Evolutionary conservation across 2,888 invertebrate species (phyloP), one percentile per base, ranked within the genome.

Genomic region (Brachylomia viminalis): DNA sequence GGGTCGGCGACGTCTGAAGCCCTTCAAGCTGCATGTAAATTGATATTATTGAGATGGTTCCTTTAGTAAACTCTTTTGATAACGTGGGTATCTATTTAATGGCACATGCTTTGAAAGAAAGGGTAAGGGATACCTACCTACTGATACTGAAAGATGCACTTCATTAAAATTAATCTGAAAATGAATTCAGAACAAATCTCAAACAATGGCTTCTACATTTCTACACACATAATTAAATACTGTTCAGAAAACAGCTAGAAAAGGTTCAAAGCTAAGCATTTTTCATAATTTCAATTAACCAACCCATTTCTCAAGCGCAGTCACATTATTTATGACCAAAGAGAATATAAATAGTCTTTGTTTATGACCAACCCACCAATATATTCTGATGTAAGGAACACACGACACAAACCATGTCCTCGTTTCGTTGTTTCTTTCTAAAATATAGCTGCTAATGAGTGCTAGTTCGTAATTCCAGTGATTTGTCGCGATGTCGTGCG

Each of bases 361-460:
- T 84, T 86, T 84, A 84, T 73, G 52, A 62, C 65, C 62, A 59
- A 62, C 75, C 75, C 69, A 87, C 58, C 66, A 72, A 78, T 77
- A 79, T 76, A 79, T 83, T 85, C 56, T 75, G 74, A 79, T 71
- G 56, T 78, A 85, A 82, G 76, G 77, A 84, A 77, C 83, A 73
- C 82, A 80, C 82, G 84, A 72, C 84, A 71, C 75, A 75, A 79
- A 42, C 72, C 45, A 65, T 88, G 87, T 88, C 85, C 88, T 86
- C 82, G 77, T 88, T 89, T 86, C 86, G 89, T 86, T 89, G 72
- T 87, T 88, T 92, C 92, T 90, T 87, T 81, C 87, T 91, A 89
- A 93, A 94, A 92, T 94, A 93, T 89, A 82, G 88, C 87, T 86
- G 89, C 92, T 95, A 95, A 95, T 95, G 92, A 95, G 94, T 85